A percentile compares a stretch with the other conserved stretches of the same genome.
phyloP scores from a whole-genome alignment of 2,113 vertebrate genomes.

The Eurystomus gularis region DNA sequence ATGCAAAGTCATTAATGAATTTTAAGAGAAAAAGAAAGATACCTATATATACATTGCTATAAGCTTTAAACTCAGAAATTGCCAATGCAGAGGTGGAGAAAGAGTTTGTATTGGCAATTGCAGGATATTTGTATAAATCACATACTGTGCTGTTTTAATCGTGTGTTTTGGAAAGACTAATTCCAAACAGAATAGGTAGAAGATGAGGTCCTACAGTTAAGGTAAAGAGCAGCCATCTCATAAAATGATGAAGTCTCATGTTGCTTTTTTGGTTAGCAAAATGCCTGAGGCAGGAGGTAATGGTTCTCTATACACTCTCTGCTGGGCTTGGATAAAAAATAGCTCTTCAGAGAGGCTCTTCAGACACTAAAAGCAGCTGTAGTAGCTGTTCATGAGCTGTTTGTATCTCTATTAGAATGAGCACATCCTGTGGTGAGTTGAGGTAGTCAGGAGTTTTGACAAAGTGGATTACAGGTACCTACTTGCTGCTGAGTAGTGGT shows the following conservation, averaged over 20 bases:
- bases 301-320: not conserved
- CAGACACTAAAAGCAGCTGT: not conserved
- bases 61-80: not conserved
- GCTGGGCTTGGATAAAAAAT: not conserved
- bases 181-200: not conserved
- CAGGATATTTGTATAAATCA: not conserved
- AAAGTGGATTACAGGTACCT: not conserved
- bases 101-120: not conserved
- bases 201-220: not conserved
- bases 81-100: not conserved
- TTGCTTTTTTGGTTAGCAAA: not conserved
- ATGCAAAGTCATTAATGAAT: not conserved
- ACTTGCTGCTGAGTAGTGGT: not conserved
- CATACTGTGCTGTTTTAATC: not conserved
- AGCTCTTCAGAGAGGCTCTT: not conserved
- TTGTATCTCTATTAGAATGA: not conserved
- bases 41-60: not conserved
- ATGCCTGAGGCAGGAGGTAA: not conserved
- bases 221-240: not conserved
- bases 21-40: not conserved
- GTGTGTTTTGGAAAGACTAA: not conserved
- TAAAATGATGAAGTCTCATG: not conserved
- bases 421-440: not conserved
- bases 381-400: not conserved
- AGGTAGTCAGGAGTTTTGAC: not conserved